These are phyloP conservation scores for Crypturellus undulatus DNA, from an alignment of 2,113 vertebrate genomes.

Conservation along the genomic window DNA sequence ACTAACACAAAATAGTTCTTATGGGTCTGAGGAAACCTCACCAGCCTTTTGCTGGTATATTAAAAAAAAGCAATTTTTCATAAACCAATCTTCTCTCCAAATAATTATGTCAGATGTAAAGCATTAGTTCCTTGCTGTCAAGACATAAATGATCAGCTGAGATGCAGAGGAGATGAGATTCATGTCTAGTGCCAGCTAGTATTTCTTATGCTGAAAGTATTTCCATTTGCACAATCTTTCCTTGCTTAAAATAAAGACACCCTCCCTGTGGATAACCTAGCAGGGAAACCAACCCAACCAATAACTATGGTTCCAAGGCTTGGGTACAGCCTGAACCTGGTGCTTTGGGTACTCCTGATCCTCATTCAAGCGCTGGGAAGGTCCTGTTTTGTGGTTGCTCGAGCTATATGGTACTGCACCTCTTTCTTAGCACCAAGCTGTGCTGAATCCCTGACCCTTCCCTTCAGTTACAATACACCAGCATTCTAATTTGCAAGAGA, in stretches of 20 bases:
- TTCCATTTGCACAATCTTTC: neutral
- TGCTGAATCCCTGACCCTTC: neutral
- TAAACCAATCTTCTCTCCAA: neutral
- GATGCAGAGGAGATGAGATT: neutral
- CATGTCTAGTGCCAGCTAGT: neutral
- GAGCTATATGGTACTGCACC: fast-evolving
- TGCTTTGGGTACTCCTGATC: neutral
- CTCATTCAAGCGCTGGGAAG: neutral
- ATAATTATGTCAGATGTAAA: neutral
- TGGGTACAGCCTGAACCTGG: neutral
- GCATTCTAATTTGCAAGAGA: neutral
- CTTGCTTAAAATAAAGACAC: neutral
- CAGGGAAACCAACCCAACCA: neutral
- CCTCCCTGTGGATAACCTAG: neutral
- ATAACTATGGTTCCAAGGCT: neutral
- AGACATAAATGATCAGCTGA: neutral
- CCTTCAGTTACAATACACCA: neutral
- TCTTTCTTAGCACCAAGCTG: neutral
- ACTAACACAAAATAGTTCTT: neutral
- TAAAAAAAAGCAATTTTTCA: neutral
- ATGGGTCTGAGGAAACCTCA: neutral
- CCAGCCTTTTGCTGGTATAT: neutral
- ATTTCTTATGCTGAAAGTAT: neutral
- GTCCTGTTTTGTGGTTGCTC: neutral
- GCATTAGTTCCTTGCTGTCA: neutral